Percentiles rank a stretch among this genome's conserved stretches.
These are phyloP conservation scores for Plestiodon gilberti DNA, from an alignment of 2,113 vertebrate species.

Conservation along the genomic window DNA sequence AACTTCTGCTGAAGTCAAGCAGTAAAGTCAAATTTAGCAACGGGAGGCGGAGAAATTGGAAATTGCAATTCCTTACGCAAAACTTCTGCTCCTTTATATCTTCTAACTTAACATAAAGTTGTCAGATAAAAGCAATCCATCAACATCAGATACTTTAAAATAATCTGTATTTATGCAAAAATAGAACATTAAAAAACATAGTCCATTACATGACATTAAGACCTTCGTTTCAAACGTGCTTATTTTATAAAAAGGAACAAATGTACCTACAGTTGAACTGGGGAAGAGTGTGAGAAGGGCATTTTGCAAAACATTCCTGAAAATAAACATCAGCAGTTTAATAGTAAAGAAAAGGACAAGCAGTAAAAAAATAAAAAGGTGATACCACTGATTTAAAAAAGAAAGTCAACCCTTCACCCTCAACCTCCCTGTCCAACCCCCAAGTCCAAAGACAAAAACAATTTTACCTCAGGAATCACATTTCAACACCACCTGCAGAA, in stretches of 20 bases:
- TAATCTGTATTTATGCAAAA: slow-evolving; percentile 68
- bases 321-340: slow-evolving; percentile 92
- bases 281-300: slow-evolving; percentile 88
- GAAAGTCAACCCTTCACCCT: slow-evolving; percentile 58
- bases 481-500: slow-evolving; percentile 80
- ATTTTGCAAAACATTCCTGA: slow-evolving; percentile 91
- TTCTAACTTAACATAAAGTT: slow-evolving; percentile 87
- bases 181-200: slow-evolving; percentile 68
- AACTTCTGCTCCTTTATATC: slow-evolving; percentile 62
- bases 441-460: slow-evolving; percentile 71
- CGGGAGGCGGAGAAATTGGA: slow-evolving; percentile 51
- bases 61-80: slow-evolving; percentile 45
- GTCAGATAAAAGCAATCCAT: slow-evolving; percentile 75
- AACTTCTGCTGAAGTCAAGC: slow-evolving; percentile 67
- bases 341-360: slow-evolving; percentile 80
- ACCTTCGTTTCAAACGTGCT: slow-evolving; percentile 83
- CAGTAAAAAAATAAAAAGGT: slow-evolving; percentile 59
- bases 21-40: slow-evolving; percentile 49
- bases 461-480: slow-evolving; percentile 81
- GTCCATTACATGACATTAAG: slow-evolving; percentile 78
- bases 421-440: slow-evolving; percentile 63
- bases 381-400: slow-evolving; percentile 58
- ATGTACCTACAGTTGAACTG: slow-evolving; percentile 94
- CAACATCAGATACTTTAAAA: slow-evolving; percentile 67
- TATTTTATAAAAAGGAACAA: slow-evolving; percentile 90